A percentile compares a stretch with the other conserved stretches of the same genome.
phyloP scores from a whole-genome alignment of 1,140 invertebrate species.

The Penaeus vannamei region DNA sequence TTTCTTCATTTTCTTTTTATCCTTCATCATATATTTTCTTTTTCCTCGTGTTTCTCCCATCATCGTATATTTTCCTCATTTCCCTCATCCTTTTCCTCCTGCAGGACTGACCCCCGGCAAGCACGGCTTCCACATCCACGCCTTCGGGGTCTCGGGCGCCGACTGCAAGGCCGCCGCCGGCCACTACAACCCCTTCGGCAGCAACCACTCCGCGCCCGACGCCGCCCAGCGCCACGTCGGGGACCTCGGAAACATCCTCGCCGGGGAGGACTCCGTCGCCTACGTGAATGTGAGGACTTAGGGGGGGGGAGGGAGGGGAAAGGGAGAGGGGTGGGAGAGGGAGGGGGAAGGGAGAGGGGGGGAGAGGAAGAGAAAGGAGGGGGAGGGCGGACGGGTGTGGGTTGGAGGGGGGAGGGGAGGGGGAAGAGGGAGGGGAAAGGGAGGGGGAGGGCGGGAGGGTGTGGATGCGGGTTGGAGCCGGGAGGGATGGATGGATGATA shows the following conservation, averaged over 20 bases:
- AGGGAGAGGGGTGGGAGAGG: too few species aligned
- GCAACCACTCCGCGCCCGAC: constrained; percentile 81
- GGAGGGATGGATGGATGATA: too few species aligned
- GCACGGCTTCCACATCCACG: constrained; percentile 93
- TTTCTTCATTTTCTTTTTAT: too few species aligned
- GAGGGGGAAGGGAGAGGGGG: not conserved
- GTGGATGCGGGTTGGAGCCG: too few species aligned
- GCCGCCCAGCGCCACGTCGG: constrained; percentile 86
- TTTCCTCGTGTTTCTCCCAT: too few species aligned
- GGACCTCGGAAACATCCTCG: constrained; percentile 87
- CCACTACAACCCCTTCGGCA: constrained; percentile 86
- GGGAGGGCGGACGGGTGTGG: not conserved
- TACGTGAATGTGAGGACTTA: constrained; percentile 13
- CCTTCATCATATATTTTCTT: too few species aligned
- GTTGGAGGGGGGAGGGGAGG: not conserved
- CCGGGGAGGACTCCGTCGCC: not conserved
- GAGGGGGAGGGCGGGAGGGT: too few species aligned
- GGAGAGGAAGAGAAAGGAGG: too few species aligned
- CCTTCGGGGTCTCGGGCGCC: constrained; percentile 82
- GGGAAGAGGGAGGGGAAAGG: not conserved
- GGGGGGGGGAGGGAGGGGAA: too few species aligned
- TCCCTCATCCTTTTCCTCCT: not conserved
- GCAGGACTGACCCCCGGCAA: constrained; percentile 80
- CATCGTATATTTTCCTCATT: too few species aligned
- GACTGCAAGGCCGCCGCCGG: constrained; percentile 77